A percentile compares a stretch with the other conserved stretches of the same genome.
phyloP scores from a whole-genome alignment of 2,888 invertebrate species.

The Sepiola atlantica region DNA sequence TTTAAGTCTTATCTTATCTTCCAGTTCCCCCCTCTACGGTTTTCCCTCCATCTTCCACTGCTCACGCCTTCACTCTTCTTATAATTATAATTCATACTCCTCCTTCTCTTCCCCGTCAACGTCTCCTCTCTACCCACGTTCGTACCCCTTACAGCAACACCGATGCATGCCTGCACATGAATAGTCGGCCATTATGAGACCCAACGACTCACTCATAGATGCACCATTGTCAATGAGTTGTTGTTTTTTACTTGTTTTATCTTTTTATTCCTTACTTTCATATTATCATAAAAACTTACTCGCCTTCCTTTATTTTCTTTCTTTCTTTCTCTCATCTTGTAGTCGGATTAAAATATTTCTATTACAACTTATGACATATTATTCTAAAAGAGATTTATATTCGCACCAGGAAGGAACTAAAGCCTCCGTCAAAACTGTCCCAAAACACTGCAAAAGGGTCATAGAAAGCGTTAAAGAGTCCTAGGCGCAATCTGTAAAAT shows the following conservation, averaged over 20 bases:
- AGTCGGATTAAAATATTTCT: background rate
- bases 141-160: background rate
- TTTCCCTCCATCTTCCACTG: background rate
- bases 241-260: background rate
- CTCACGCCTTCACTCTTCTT: background rate
- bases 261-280: background rate
- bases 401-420: background rate
- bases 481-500: no score
- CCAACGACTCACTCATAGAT: background rate
- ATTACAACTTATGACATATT: background rate
- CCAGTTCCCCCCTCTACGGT: background rate
- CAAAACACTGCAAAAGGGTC: no score
- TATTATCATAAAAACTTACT: background rate
- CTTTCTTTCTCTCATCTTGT: background rate
- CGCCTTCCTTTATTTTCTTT: no score
- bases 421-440: no score
- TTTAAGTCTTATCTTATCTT: no score
- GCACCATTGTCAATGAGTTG: background rate
- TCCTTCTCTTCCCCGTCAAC: background rate
- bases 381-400: background rate
- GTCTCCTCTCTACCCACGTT: background rate
- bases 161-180: background rate
- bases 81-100: background rate
- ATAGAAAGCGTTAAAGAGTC: no score
- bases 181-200: background rate